phyloP scores from a whole-genome alignment of 2,113 vertebrate genomes.

The Thamnaconus septentrionalis region DNA sequence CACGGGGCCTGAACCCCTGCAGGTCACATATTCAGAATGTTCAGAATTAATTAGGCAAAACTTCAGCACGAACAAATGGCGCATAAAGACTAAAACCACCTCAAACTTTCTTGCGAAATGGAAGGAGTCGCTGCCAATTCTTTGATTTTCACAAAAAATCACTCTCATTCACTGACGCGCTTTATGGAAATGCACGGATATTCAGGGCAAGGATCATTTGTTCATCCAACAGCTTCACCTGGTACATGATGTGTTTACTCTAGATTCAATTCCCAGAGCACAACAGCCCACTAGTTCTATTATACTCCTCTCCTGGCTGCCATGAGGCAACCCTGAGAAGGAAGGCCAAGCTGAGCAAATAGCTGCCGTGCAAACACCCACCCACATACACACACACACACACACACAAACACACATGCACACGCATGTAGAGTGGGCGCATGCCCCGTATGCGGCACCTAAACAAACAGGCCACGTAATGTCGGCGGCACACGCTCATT shows the following conservation, averaged over 20 bases:
- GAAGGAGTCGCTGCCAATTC: too few species aligned
- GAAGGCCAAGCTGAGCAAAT: conserved; percentile 61
- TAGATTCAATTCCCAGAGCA: conserved; percentile 58
- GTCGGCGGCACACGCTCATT: too few species aligned
- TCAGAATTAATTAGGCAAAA: too few species aligned
- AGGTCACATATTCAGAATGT: too few species aligned
- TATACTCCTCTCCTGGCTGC: conserved; percentile 41
- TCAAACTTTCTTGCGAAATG: too few species aligned
- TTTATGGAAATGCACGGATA: too few species aligned
- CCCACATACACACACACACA: conserved; percentile 17
- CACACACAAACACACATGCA: conserved; percentile 15
- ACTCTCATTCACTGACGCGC: too few species aligned
- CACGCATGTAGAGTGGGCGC: conserved; percentile 50
- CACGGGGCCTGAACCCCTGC: too few species aligned
- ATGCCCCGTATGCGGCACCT: conserved; percentile 36
- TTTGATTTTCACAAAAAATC: too few species aligned
- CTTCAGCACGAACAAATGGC: too few species aligned
- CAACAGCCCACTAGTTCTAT: conserved; percentile 16
- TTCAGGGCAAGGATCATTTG: conserved; percentile 20
- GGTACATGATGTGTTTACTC: conserved; percentile 64
- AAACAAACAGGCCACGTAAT: conserved; percentile 18
- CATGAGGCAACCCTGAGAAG: conserved; percentile 56
- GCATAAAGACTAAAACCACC: too few species aligned
- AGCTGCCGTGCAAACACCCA: conserved; percentile 20
- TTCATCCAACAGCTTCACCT: conserved; percentile 56